phyloP scores from a whole-genome alignment of 2,888 invertebrate species.

The Anagyrus pseudococci region DNA sequence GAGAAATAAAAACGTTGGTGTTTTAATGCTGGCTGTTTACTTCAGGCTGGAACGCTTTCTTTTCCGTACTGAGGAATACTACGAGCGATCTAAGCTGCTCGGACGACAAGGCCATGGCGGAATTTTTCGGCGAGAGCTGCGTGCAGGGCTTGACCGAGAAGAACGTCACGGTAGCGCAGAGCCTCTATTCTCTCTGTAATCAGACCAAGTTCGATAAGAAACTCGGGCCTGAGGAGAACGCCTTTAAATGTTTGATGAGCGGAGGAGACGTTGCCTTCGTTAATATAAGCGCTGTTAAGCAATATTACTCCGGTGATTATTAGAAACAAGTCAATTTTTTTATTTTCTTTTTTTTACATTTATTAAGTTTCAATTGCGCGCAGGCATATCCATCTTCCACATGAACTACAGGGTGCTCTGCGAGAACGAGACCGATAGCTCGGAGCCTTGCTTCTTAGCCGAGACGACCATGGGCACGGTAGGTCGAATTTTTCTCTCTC shows the following conservation, averaged over 20 bases:
- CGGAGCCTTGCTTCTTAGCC: conserved; percentile 49
- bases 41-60: conserved; percentile 56
- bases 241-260: conserved; percentile 68
- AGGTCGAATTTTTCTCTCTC: conserved; percentile 8
- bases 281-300: conserved; percentile 68
- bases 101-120: conserved; percentile 60
- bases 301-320: conserved; percentile 65
- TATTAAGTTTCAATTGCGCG: conserved; percentile 3
- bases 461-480: conserved; percentile 55
- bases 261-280: conserved; percentile 83
- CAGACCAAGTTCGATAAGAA: conserved; percentile 20
- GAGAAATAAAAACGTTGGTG: neutral
- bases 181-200: conserved; percentile 46
- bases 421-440: conserved; percentile 37
- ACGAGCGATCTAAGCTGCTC: conserved; percentile 49
- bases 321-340: conserved; percentile 1
- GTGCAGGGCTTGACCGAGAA: conserved; percentile 53
- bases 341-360: conserved; percentile 23
- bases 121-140: conserved; percentile 75
- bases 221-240: conserved; percentile 29
- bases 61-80: conserved; percentile 46
- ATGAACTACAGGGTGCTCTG: conserved; percentile 54
- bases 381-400: conserved; percentile 32
- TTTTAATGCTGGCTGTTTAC: neutral
- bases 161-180: conserved; percentile 39